Conservation (phyloP, 1,140 invertebrate species). For the Daktulosphaira vitifoliae region DNA sequence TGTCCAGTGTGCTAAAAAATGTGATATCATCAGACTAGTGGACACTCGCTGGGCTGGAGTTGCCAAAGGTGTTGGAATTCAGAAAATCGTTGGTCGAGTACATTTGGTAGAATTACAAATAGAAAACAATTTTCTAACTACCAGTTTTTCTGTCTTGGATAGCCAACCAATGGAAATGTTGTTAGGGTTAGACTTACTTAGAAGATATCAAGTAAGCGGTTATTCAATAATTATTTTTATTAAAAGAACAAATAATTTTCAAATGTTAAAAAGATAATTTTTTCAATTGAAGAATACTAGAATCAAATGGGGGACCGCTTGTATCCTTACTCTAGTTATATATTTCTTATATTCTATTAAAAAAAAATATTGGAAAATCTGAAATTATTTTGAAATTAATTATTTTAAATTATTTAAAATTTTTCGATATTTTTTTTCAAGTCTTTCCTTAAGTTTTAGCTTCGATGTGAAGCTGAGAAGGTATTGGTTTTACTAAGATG, state of each 20-base stretch:
- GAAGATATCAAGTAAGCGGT: constrained; percentile 81
- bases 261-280: too few species aligned
- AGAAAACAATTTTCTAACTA: constrained; percentile 82
- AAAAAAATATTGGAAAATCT: too few species aligned
- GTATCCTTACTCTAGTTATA: too few species aligned
- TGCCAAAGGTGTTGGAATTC: constrained; percentile 88
- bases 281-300: too few species aligned
- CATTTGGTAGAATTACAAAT: constrained; percentile 97
- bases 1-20: constrained; percentile 80
- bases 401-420: too few species aligned
- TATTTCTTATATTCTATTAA: too few species aligned
- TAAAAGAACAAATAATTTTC: not conserved
- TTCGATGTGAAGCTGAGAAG: too few species aligned
- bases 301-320: too few species aligned
- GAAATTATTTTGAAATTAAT: too few species aligned
- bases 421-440: too few species aligned
- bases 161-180: constrained; percentile 98
- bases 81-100: constrained; percentile 89
- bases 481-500: too few species aligned
- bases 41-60: constrained; percentile 90
- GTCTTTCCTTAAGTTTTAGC: too few species aligned
- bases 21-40: constrained; percentile 90
- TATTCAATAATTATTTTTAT: not conserved
- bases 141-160: constrained; percentile 92
- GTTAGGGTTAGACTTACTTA: constrained; percentile 92